Evolutionary conservation across 2,888 invertebrate genomes (phyloP), one percentile per base, ranked within the genome.

Genomic region (Stenurella melanura): DNA sequence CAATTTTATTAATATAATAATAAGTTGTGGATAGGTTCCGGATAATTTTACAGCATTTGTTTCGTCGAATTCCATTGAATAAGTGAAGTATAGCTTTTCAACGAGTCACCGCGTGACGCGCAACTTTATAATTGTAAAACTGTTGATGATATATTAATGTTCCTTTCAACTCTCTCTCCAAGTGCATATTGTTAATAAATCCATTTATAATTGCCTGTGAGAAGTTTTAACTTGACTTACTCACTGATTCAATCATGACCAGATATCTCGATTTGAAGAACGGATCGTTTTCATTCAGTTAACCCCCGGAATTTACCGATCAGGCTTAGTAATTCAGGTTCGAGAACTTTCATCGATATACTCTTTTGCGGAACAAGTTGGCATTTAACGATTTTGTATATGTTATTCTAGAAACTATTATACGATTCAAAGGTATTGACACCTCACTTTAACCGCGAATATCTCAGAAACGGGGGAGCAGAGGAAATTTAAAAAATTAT

Each of bases 111-210:
- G 80, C 81, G 78, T 85, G 85, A 86, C 85, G 76, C 71, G 85
- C 85, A 85, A 84, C 84, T 85, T 85, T 86, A 81, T 84, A 83
- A 85, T 86, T 84, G 83, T 84, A 80, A 85, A 84, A 83, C 83
- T 83, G 84, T 84, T 85, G 85, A 85, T 85, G 84, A 85, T 85
- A 83, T 83, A 85, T 84, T 83, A 85, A 83, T 83, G 83, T 82
- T 83, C 71, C 83, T 85, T 84, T 85, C 83, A 81, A 80, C 81
- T 83, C 83, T 83, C 83, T 80, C 82, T 81, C 81, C 79, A 82
- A 83, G 84, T 84, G 81, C 80, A 82, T 85, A 83, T 83, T 85
- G 85, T 85, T 84, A 85, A 85, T 83, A 85, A 84, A 85, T 85
- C 83, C 83, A 84, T 84, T 84, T 84, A 84, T 85, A 85, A 85